A percentile compares a stretch with the other conserved stretches of the same genome.
These are phyloP conservation scores for Eulacestoma nigropectus DNA, from an alignment of 2,113 vertebrate genomes.

Conservation along the genomic window DNA sequence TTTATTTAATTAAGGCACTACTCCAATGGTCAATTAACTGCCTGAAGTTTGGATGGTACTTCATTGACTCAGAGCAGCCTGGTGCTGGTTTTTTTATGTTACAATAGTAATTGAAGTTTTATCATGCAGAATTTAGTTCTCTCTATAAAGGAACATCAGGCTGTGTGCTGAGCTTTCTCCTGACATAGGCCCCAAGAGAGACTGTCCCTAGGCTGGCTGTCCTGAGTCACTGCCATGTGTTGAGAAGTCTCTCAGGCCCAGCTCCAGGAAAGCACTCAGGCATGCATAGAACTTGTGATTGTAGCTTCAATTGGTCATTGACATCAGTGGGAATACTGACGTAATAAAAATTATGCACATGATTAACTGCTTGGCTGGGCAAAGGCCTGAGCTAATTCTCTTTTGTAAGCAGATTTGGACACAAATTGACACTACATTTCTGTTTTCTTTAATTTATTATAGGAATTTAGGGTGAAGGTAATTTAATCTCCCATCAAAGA, in stretches of 20 bases:
- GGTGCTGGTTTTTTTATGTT: neutral
- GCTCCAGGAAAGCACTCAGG: neutral
- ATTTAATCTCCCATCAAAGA: conserved; percentile 59
- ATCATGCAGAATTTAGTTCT: neutral
- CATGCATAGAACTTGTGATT: neutral
- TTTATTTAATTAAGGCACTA: neutral
- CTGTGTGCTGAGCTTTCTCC: neutral
- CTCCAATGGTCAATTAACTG: neutral
- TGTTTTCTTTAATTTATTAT: conserved; percentile 54
- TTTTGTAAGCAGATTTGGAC: conserved; percentile 45
- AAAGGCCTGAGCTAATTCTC: conserved; percentile 27
- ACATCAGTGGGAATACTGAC: conserved; percentile 40
- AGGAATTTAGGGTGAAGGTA: conserved; percentile 15
- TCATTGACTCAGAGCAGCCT: neutral
- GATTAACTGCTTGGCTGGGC: conserved; percentile 17
- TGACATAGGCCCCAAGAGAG: neutral
- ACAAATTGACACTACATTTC: conserved; percentile 37
- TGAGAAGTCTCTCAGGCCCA: neutral
- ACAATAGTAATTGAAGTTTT: neutral
- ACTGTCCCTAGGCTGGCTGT: neutral
- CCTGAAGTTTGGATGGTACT: neutral
- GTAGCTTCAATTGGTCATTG: neutral
- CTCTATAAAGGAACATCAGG: neutral
- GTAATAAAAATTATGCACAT: conserved; percentile 5
- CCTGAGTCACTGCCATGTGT: neutral